These are phyloP conservation scores for Thera obeliscata DNA, from an alignment of 2,888 invertebrate genomes.

Conservation along the genomic window DNA sequence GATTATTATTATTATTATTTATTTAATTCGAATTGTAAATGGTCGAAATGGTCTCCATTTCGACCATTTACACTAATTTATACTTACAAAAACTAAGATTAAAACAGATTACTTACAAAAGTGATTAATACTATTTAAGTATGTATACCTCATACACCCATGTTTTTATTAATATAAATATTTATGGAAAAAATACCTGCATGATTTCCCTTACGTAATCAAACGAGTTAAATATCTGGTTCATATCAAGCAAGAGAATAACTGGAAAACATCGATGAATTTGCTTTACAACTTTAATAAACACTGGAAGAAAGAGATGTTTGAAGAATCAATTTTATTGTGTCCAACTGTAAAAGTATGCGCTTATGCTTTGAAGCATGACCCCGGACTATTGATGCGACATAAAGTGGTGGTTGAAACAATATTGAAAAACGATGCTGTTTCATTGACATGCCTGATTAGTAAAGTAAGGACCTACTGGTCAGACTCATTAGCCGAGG, in stretches of 20 bases:
- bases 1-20: too few species aligned
- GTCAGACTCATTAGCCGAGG: constrained; percentile 54
- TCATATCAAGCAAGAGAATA: constrained; percentile 49
- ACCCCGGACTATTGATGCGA: constrained; percentile 56
- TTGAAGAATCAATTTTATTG: constrained; percentile 61
- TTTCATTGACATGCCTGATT: constrained; percentile 50
- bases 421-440: constrained; percentile 50
- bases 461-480: constrained; percentile 66
- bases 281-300: constrained; percentile 59
- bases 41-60: too few species aligned
- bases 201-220: constrained; percentile 48
- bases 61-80: too few species aligned
- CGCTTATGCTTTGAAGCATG: constrained; percentile 68
- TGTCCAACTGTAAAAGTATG: constrained; percentile 53
- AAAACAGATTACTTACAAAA: too few species aligned
- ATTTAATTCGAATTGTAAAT: too few species aligned
- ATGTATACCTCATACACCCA: too few species aligned
- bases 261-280: constrained; percentile 47
- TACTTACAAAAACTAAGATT: too few species aligned
- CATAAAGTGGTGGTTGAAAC: constrained; percentile 48
- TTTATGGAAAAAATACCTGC: constrained; percentile 59
- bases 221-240: constrained; percentile 54
- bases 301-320: constrained; percentile 61
- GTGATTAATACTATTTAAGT: too few species aligned
- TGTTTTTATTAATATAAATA: background rate